A percentile compares a stretch with the other conserved stretches of the same genome.
Evolutionary conservation across 1,140 invertebrate species (phyloP).

Genomic region (Kradibia gibbosae): DNA sequence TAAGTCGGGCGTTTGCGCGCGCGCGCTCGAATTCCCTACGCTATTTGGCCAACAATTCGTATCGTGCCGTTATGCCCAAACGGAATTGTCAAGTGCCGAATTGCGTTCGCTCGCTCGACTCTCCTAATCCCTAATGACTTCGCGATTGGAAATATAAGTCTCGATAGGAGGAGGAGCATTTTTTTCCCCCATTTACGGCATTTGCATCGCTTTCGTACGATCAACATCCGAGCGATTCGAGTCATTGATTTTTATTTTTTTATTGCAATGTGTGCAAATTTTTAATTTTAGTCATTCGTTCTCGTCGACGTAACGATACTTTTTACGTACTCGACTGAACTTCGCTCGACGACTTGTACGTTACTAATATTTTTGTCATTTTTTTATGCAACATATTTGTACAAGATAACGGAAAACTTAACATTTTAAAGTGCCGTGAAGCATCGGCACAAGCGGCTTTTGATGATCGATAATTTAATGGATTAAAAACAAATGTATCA

Average conservation of each 20-base stretch:
- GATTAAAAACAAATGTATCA: not conserved
- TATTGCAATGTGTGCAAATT: not conserved
- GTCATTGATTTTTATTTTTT: no score
- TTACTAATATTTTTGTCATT: conserved; percentile 7
- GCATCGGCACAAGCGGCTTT: not conserved
- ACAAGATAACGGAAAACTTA: not conserved
- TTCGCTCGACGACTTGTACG: not conserved
- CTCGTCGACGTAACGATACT: not conserved
- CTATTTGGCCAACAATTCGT: no score
- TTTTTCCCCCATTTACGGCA: not conserved
- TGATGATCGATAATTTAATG: not conserved
- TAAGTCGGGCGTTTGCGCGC: no score
- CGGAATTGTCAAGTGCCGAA: no score
- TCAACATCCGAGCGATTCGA: no score
- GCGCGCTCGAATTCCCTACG: no score
- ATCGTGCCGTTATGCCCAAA: no score
- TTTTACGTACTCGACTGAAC: not conserved
- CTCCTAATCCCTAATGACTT: no score
- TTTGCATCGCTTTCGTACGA: no score
- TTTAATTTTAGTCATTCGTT: not conserved
- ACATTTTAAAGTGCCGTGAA: not conserved
- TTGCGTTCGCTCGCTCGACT: no score
- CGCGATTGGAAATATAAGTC: no score
- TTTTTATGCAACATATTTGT: not conserved
- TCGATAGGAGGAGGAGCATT: no score